Conservation (phyloP, 2,888 invertebrate species). For the Drosophila pseudotalamancana region DNA sequence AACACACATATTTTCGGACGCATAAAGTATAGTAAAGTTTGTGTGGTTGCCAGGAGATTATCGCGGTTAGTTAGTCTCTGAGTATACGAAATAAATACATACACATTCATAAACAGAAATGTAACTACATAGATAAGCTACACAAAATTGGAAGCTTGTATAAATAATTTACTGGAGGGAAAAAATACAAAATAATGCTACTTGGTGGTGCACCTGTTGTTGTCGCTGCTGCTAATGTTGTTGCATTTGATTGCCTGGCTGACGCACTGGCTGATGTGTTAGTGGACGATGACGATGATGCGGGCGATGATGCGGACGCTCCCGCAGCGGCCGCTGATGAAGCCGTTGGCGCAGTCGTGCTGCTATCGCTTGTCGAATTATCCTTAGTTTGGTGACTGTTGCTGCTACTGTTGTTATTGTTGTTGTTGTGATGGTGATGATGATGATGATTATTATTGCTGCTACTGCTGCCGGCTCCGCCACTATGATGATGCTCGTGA, state of each 20-base stretch:
- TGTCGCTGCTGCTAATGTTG: constrained; percentile 54
- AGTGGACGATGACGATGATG: constrained; percentile 47
- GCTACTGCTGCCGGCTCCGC: constrained; percentile 51
- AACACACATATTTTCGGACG: no score
- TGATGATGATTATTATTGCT: constrained; percentile 75
- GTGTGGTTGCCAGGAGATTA: constrained; percentile 18
- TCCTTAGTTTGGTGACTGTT: constrained; percentile 45
- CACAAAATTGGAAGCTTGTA: neutral
- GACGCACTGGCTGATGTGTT: constrained; percentile 41
- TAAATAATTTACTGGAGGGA: neutral
- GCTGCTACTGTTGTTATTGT: constrained; percentile 33
- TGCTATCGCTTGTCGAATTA: constrained; percentile 36
- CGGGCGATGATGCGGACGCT: constrained; percentile 33
- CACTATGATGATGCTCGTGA: constrained; percentile 75
- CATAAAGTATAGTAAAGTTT: no score
- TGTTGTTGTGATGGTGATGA: constrained; percentile 49
- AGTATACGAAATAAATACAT: neutral
- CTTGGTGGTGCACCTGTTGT: constrained; percentile 62
- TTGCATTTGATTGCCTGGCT: constrained; percentile 50
- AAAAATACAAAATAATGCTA: constrained; percentile 11
- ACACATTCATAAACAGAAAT: neutral
- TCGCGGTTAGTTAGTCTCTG: constrained; percentile 1
- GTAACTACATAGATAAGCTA: constrained; percentile 4
- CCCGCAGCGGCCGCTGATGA: constrained; percentile 26
- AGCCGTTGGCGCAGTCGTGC: constrained; percentile 28